phyloP scores from a whole-genome alignment of 2,113 vertebrate genomes.

The Erythrolamprus reginae region DNA sequence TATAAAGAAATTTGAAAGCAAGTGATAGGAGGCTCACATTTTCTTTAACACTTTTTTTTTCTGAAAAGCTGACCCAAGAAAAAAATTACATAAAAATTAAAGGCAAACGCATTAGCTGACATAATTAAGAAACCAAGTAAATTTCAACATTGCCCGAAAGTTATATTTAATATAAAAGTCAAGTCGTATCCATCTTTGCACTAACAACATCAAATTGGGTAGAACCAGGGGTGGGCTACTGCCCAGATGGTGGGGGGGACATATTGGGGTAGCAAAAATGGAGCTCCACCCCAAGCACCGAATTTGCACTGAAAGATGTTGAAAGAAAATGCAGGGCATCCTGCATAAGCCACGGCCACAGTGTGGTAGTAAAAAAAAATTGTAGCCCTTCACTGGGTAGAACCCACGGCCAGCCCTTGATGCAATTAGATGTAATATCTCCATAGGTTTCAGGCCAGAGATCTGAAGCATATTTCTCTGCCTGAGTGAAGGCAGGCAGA shows the following conservation, averaged over 20 bases:
- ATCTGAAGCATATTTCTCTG: neutral
- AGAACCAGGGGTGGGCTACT: too few species aligned
- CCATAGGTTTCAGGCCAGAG: neutral
- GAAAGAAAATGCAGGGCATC: too few species aligned
- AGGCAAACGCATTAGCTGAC: neutral
- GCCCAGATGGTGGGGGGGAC: too few species aligned
- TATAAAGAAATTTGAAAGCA: neutral
- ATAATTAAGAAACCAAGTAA: neutral
- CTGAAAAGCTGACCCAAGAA: neutral
- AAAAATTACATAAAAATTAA: neutral
- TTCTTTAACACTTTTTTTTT: neutral
- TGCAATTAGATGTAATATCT: neutral
- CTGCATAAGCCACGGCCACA: too few species aligned
- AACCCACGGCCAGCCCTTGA: neutral
- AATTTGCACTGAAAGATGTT: too few species aligned
- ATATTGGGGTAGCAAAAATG: too few species aligned
- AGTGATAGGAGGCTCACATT: neutral
- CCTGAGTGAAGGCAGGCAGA: neutral
- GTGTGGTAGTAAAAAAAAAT: too few species aligned
- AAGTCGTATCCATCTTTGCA: neutral
- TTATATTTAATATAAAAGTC: neutral
- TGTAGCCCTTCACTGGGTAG: too few species aligned
- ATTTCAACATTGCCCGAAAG: neutral
- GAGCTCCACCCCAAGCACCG: too few species aligned
- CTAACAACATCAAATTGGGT: neutral